Evolutionary conservation across 2,888 invertebrate species (phyloP).

Genomic region (Ischnus inquisitorius): DNA sequence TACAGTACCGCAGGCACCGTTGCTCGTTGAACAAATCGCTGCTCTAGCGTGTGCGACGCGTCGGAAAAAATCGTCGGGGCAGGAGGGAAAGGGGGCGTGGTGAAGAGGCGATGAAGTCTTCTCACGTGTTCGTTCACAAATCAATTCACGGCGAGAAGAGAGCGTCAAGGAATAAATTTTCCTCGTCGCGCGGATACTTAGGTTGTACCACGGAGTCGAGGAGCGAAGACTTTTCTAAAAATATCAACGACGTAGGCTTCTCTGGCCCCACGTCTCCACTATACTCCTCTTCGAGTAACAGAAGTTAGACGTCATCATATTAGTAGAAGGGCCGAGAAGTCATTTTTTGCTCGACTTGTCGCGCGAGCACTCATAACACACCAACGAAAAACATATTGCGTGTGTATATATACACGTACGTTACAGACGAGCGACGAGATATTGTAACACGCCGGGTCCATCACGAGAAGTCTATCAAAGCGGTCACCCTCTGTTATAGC

Average conservation of each 20-base stretch:
- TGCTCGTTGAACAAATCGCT: conserved; percentile 43
- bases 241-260: conserved; percentile 34
- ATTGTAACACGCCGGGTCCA: conserved; percentile 19
- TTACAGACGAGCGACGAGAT: conserved; percentile 35
- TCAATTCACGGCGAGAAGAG: conserved; percentile 70
- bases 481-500: not conserved
- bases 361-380: conserved; percentile 47
- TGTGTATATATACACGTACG: not conserved
- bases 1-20: conserved; percentile 33
- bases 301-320: conserved; percentile 10
- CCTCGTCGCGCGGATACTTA: not conserved
- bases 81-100: not conserved
- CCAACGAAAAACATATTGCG: conserved; percentile 43
- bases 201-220: conserved; percentile 3
- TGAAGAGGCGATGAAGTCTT: conserved; percentile 12
- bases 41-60: conserved; percentile 39
- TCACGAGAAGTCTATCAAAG: conserved; percentile 14
- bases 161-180: conserved; percentile 29
- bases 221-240: conserved; percentile 51
- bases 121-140: conserved; percentile 69
- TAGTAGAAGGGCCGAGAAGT: conserved; percentile 42
- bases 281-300: conserved; percentile 15
- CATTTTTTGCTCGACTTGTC: conserved; percentile 60
- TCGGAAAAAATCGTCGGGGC: conserved; percentile 1
- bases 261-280: not conserved